A percentile compares a stretch with the other conserved stretches of the same genome.
Conservation (phyloP, 2,797 vertebrate species). For the Capromys pilorides region DNA sequence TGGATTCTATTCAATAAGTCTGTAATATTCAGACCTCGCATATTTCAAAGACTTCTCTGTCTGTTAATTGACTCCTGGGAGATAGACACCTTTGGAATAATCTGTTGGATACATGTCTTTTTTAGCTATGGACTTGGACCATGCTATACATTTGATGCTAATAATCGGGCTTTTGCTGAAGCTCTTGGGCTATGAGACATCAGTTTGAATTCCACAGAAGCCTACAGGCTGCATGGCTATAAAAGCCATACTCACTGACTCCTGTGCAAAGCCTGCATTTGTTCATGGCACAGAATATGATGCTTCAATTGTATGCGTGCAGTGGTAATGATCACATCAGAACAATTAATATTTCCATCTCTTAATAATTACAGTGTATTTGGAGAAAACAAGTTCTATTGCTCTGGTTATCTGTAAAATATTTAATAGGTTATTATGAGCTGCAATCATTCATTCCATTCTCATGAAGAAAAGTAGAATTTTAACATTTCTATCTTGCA, state of each 20-base stretch:
- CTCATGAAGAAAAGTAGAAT: neutral
- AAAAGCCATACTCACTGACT: neutral
- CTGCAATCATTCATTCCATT: neutral
- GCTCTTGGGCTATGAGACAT: neutral
- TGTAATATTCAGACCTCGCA: neutral
- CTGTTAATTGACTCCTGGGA: neutral
- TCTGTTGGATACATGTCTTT: neutral
- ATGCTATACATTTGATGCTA: neutral
- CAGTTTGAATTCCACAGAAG: neutral
- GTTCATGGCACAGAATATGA: neutral
- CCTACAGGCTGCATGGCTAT: neutral
- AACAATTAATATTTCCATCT: neutral
- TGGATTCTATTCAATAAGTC: neutral
- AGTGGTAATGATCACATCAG: neutral
- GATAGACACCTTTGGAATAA: neutral
- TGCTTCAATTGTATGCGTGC: neutral
- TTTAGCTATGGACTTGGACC: neutral
- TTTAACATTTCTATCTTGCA: neutral
- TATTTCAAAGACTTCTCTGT: neutral
- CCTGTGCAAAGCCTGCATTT: neutral
- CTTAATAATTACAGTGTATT: neutral
- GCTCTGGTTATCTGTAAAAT: neutral
- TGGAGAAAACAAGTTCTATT: neutral
- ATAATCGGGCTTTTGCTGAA: neutral
- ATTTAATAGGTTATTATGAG: neutral